Base-by-base conservation (phyloP, 1,140 invertebrate genomes). In the Medauroidea extradentata region DNA sequence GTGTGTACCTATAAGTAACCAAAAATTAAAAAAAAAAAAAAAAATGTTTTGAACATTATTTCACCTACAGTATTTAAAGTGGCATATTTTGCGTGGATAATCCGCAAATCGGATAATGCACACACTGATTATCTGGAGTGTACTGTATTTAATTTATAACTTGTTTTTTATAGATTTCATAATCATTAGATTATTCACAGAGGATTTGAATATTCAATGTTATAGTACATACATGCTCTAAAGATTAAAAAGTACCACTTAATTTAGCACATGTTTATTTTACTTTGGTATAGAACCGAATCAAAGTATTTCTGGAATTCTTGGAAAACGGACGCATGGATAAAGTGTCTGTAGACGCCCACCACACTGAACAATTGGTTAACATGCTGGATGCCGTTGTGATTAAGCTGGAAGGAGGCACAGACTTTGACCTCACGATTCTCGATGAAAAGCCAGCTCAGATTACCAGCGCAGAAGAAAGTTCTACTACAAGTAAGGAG, bases 401-500 rank as follows among this genome's bases (percentile, higher is more conserved):
- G 1, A 96, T 99, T 60, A 92, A 94, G 73, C 78, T 99, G 14
- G 97, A 99, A 80, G 96, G 94, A 44, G 97, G 97, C 3, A 90
- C 86, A n/a, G 96, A 99, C 62, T 86, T 93, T 67, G 96, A 99
- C 77, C 76, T 98, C 2, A 90, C 88, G 65, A 79, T 89, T 14
- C 78, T 98, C 3, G 78, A 85, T 55, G 41, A 41, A 13, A 41
- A 42, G 14, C 24, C 49, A 16, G 48, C 21, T 3, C 8, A 4
- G 19, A 19, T 16, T 14, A 11, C 2, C 9, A 23, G 19, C 1
- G 18, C 49, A 19, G 24, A 25, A 1, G 49, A 34, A 34, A 11
- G 24, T 13, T 56, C 61, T 14, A 34, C 48, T 2, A 24, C 51
- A 18, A 23, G 51, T 27, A 25, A 23, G 14, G 59, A 38, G 9